Evolutionary conservation across 2,113 vertebrate genomes (phyloP), one percentile per base, ranked within the genome.

Genomic region (Gallinago paraguaiae): DNA sequence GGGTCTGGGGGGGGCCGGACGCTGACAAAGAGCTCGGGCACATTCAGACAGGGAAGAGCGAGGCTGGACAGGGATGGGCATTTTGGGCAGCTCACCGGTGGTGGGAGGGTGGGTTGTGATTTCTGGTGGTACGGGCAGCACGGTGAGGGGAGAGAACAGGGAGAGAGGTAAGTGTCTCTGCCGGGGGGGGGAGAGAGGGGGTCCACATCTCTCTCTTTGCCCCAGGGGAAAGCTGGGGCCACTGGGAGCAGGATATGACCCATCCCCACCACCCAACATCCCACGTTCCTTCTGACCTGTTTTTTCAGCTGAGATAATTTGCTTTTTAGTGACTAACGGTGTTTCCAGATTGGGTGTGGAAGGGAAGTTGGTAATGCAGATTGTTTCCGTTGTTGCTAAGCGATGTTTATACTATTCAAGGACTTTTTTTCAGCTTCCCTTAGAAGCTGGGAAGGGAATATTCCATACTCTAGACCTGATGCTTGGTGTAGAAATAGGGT

Each of bases 1-100:
- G 48, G 51, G 10, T 3, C 9, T 24, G 3, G 0, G n/a, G 43
- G 19, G 0, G 1, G 13, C 33, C 1, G 0, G 37, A 23, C 1
- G 1, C 20, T 27, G 6, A 6, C 10, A 57, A 70, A 4, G 5
- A 23, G n/a, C 39, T 50, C 0, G 5, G 67, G 14, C 46, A 54
- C 70, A 15, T 8, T 17, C 25, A 46, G 81, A 70, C 45, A 30
- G 3, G 6, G 4, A 17, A 9, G 41, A 72, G 46, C 5, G 0
- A 30, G 10, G 56, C 54, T 1, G 13, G 77, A 45, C 65, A 8
- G 0, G 7, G 61, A 31, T 7, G 3, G 16, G 5, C 0, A 9
- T 39, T 13, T 35, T 30, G 1, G 8, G 68, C 23, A 59, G 46
- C 91, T 83, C 88, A 91, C 91, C 91, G 0, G 37, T 0, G 3